These are phyloP conservation scores for Julus scandinavius DNA, from an alignment of 2,888 invertebrate genomes.

Conservation along the genomic window DNA sequence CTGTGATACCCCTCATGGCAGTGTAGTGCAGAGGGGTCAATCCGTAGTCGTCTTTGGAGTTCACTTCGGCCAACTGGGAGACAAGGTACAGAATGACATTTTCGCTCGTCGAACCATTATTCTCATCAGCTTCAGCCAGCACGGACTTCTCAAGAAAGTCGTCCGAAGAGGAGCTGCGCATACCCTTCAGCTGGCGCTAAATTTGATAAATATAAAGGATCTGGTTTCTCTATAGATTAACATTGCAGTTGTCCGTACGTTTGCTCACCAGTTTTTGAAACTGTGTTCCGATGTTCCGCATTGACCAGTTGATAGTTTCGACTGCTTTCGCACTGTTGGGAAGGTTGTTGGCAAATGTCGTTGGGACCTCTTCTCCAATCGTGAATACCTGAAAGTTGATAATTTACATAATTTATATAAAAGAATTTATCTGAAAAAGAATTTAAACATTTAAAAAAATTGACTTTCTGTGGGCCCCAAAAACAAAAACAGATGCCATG, in stretches of 20 bases:
- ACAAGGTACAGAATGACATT: slow-evolving; percentile 57
- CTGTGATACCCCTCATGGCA: slow-evolving; percentile 67
- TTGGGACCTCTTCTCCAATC: background rate
- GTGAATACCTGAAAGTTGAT: background rate
- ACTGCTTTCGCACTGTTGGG: background rate
- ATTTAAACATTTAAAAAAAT: background rate
- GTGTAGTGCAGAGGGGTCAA: slow-evolving; percentile 67
- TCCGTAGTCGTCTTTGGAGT: slow-evolving; percentile 65
- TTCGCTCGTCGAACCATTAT: slow-evolving; percentile 35
- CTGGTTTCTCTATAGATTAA: too few species aligned
- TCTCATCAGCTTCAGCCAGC: background rate
- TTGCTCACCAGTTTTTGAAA: background rate
- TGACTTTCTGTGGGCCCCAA: background rate
- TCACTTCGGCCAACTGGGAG: slow-evolving; percentile 63
- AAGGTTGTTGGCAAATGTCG: background rate
- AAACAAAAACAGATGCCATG: too few species aligned
- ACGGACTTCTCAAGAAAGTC: background rate
- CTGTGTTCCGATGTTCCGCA: background rate
- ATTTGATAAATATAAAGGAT: background rate
- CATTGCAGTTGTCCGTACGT: background rate
- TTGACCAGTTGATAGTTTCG: background rate
- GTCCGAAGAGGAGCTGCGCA: background rate
- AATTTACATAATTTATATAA: too few species aligned
- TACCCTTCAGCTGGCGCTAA: background rate
- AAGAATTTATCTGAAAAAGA: background rate